A percentile compares a stretch with the other conserved stretches of the same genome.
Evolutionary conservation across 2,113 vertebrate genomes (phyloP).

Genomic region (Panthera tigris): DNA sequence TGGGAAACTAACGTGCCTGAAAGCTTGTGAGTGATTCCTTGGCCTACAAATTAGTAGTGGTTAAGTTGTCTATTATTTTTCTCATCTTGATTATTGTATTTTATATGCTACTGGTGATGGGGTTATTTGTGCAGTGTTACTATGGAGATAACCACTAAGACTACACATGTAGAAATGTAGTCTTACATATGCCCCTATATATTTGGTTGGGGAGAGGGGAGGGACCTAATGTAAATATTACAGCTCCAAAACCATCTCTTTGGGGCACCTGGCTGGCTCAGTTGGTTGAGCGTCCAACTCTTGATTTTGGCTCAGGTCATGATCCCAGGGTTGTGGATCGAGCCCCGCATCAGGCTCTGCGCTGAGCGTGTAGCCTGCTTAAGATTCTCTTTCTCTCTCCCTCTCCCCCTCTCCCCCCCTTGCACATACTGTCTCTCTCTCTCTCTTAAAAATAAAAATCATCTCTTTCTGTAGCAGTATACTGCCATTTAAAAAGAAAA

Average conservation of each 20-base stretch:
- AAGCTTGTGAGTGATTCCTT: background rate
- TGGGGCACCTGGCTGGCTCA: no score
- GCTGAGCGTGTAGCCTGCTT: no score
- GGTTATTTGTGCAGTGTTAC: background rate
- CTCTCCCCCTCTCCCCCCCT: no score
- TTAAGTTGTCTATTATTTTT: constrained; percentile 17
- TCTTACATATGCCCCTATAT: background rate
- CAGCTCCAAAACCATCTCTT: background rate
- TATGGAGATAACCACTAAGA: background rate
- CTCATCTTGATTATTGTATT: constrained; percentile 7
- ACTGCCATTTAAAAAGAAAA: background rate
- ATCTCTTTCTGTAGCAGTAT: background rate
- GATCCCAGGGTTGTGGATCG: no score
- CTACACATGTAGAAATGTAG: background rate
- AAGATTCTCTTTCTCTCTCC: no score
- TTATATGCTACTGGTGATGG: background rate
- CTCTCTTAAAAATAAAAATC: no score
- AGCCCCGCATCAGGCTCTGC: no score
- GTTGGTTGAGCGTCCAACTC: no score
- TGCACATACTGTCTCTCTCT: no score
- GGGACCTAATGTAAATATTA: background rate
- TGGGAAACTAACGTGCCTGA: background rate
- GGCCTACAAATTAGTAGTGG: background rate
- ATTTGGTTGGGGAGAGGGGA: background rate
- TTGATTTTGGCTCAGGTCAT: no score